Evolutionary conservation across 2,888 invertebrate species (phyloP), one percentile per base, ranked within the genome.

Genomic region (Phortica okadai): DNA sequence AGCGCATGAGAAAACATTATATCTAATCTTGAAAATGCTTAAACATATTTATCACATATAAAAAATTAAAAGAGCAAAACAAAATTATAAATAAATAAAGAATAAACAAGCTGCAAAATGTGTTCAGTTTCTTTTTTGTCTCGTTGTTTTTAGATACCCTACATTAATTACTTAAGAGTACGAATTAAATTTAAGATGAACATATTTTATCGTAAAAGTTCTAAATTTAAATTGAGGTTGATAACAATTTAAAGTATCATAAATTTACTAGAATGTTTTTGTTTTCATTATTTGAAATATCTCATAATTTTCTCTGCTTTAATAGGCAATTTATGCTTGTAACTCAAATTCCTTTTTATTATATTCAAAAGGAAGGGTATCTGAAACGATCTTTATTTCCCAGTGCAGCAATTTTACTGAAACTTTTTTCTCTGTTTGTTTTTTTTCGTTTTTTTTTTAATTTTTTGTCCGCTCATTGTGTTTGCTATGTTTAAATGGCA

Each of bases 11-110:
- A 50, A 50, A 50, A 50, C 44, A 74, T 79, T 77, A 78, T 88
- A 88, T 88, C 88, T 88, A 84, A 88, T 88, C 85, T 87, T 56
- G 50, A 78, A 81, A 80, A 73, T 79, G 79, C 79, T 80, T 77
- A 81, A 82, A 81, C 80, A 84, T 75, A 85, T 87, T 85, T 87
- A 81, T 87, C 81, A 81, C 16, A 33, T 80, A 87, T 82, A 76
- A 50, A 72, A 67, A 25, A 42, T 41, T 42, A 2, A 77, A 73
- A 58, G 74, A 77, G 64, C 58, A 78, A 77, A 75, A 70, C 74
- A 69, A 67, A 72, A 74, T 74, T 79, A 79, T 76, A 79, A 81
- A 79, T 74, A 75, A 70, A 70, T 70, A 69, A 70, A 45, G 3
- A 25, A 58, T 25, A 16, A 64, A 56, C n/a, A 56, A 72, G 50